Evolutionary conservation across 2,113 vertebrate genomes (phyloP).

Genomic region (Motacilla alba): DNA sequence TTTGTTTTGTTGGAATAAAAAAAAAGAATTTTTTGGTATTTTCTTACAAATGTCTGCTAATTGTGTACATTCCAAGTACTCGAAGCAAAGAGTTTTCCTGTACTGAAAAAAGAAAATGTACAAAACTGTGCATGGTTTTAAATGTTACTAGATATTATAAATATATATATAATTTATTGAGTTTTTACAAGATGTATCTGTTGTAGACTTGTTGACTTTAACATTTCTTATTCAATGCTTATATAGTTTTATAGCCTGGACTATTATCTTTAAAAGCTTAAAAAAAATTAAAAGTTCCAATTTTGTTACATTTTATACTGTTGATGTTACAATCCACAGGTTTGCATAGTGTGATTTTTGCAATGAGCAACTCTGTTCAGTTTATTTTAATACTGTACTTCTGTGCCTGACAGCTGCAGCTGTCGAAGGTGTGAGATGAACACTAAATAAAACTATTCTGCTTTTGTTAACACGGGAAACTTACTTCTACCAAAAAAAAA

Average conservation of each 20-base stretch:
- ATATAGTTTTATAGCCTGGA: constrained; percentile 75
- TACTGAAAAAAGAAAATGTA: constrained; percentile 63
- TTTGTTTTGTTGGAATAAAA: constrained; percentile 68
- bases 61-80: constrained; percentile 72
- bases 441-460: constrained; percentile 70
- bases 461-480: constrained; percentile 66
- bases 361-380: constrained; percentile 23
- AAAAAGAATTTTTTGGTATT: constrained; percentile 66
- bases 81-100: constrained; percentile 40
- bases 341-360: constrained; percentile 52
- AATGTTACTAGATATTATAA: constrained; percentile 76
- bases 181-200: constrained; percentile 79
- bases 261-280: constrained; percentile 73
- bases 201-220: constrained; percentile 79
- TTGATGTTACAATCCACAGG: constrained; percentile 71
- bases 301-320: constrained; percentile 72
- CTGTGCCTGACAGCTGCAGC: constrained; percentile 72
- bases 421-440: constrained; percentile 76
- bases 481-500: constrained; percentile 50
- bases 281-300: constrained; percentile 45
- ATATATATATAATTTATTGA: constrained; percentile 84
- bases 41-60: constrained; percentile 75
- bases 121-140: constrained; percentile 65
- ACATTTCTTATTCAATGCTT: constrained; percentile 77
- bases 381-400: constrained; percentile 57